phyloP scores from a whole-genome alignment of 1,140 invertebrate genomes.

The Kradibia gibbosae region DNA sequence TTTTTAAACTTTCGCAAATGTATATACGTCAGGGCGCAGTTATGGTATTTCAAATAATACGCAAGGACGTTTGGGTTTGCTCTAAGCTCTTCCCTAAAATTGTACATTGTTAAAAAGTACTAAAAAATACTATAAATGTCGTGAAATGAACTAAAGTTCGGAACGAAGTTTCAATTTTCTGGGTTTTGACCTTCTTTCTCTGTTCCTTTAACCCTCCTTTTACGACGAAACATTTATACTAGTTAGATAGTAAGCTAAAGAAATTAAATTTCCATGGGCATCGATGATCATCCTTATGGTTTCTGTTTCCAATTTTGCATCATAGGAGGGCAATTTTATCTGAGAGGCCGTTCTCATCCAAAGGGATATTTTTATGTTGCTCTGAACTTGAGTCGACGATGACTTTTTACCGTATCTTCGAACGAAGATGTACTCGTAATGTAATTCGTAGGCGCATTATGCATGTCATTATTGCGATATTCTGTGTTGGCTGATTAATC shows the following conservation, averaged over 20 bases:
- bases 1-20: slow-evolving; percentile 27
- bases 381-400: not conserved
- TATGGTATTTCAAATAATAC: slow-evolving; percentile 39
- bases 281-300: not conserved
- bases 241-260: not conserved
- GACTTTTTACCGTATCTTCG: too few species aligned
- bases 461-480: not conserved
- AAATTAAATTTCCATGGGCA: not conserved
- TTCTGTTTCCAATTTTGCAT: not conserved
- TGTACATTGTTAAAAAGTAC: not conserved
- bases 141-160: not conserved
- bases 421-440: too few species aligned
- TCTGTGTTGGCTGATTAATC: not conserved
- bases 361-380: not conserved
- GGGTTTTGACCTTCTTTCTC: not conserved
- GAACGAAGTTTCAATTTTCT: not conserved
- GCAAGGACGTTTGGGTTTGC: not conserved
- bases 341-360: not conserved
- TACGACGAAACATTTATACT: not conserved
- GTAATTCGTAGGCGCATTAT: not conserved
- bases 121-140: not conserved
- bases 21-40: not conserved
- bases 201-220: not conserved
- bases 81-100: not conserved
- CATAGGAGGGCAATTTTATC: not conserved